phyloP scores from a whole-genome alignment of 2,113 vertebrate genomes.

The Nerophis ophidion region DNA sequence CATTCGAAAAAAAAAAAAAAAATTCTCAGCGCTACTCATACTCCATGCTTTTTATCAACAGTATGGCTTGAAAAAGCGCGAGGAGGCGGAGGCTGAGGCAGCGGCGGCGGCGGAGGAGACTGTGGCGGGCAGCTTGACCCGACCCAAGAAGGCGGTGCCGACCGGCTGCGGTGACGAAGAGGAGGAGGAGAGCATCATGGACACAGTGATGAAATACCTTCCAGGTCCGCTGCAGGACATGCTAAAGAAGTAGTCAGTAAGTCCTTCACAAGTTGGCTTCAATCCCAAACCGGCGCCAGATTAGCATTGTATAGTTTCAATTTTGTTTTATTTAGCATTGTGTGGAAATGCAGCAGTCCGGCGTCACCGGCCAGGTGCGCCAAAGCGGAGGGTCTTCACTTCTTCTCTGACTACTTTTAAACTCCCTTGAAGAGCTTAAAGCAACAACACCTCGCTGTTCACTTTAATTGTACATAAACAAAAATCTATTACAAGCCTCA shows the following conservation, averaged over 20 bases:
- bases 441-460: conserved; percentile 39
- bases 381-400: conserved; percentile 35
- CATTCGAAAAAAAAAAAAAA: too few species aligned
- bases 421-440: conserved; percentile 35
- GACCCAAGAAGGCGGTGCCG: conserved; percentile 85
- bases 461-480: conserved; percentile 60
- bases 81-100: conserved; percentile 87
- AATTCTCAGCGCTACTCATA: too few species aligned
- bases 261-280: conserved; percentile 33
- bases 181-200: conserved; percentile 98
- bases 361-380: conserved; percentile 9
- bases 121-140: conserved; percentile 86
- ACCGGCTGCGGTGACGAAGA: conserved; percentile 75
- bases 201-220: conserved; percentile 97
- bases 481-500: conserved; percentile 37
- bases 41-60: conserved; percentile 42
- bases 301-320: conserved; percentile 1
- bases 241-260: conserved; percentile 89
- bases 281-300: conserved; percentile 44
- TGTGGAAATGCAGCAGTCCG: conserved; percentile 21
- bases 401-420: conserved; percentile 41
- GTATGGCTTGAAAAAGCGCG: conserved; percentile 97
- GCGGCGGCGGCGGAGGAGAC: conserved; percentile 85
- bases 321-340: conserved; percentile 8
- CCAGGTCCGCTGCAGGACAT: conserved; percentile 96